These are phyloP conservation scores for Paragorgia papillata DNA, from an alignment of 92 coral and sea anemone species.

Conservation along the genomic window DNA sequence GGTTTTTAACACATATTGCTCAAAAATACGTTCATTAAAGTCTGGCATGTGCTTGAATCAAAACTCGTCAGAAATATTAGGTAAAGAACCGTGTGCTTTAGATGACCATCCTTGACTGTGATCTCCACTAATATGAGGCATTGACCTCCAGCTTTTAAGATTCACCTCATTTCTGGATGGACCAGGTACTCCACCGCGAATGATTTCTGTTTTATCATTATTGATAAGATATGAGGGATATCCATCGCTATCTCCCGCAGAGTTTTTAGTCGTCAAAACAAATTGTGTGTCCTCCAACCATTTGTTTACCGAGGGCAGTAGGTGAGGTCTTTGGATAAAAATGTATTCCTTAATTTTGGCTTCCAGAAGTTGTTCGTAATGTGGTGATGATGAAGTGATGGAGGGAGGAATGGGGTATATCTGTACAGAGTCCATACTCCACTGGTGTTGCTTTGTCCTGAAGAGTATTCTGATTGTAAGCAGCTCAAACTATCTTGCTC, in stretches of 20 bases:
- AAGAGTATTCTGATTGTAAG: too few species aligned
- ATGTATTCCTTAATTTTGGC: neutral
- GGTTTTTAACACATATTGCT: neutral
- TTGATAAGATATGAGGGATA: too few species aligned
- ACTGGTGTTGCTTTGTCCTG: too few species aligned
- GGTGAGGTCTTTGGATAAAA: neutral
- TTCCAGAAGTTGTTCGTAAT: neutral
- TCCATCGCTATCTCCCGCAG: too few species aligned
- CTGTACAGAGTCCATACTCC: neutral
- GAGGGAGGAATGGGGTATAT: slow-evolving; percentile 1
- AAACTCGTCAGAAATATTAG: neutral
- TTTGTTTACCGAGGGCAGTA: neutral
- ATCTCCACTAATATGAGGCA: too few species aligned
- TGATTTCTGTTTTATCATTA: too few species aligned
- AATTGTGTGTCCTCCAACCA: neutral
- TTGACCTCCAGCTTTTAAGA: too few species aligned
- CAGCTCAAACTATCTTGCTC: too few species aligned
- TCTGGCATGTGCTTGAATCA: neutral
- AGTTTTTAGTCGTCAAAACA: neutral
- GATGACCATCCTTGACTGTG: too few species aligned
- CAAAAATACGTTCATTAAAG: neutral
- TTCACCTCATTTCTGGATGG: too few species aligned
- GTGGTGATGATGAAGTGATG: neutral
- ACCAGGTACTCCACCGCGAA: too few species aligned
- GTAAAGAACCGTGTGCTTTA: neutral